These are phyloP conservation scores for Sylvicapra grimmia DNA, from an alignment of 2,113 vertebrate genomes.

Conservation along the genomic window DNA sequence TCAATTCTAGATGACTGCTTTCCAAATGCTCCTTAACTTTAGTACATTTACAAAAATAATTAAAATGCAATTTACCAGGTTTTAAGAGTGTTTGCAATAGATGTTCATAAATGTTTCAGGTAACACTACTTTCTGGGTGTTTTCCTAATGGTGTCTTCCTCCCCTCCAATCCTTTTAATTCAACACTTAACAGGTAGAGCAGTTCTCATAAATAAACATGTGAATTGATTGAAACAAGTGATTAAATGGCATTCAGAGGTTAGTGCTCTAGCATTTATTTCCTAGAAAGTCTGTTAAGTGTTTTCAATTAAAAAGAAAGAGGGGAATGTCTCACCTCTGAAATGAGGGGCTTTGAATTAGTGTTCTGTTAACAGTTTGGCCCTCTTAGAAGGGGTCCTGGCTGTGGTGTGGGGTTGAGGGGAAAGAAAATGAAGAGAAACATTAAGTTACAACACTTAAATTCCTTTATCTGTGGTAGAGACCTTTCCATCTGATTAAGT, in stretches of 20 bases:
- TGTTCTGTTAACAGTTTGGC: background rate
- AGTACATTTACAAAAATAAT: constrained; percentile 65
- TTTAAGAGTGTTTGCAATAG: constrained; percentile 55
- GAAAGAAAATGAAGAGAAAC: background rate
- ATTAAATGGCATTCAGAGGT: constrained; percentile 51
- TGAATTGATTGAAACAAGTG: constrained; percentile 52
- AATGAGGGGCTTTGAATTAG: background rate
- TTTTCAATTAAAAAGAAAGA: constrained; percentile 34
- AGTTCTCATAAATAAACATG: constrained; percentile 63
- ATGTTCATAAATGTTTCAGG: constrained; percentile 61
- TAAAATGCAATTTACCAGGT: constrained; percentile 59
- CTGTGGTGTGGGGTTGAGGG: background rate
- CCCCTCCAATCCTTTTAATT: constrained; percentile 56
- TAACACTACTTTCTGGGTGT: constrained; percentile 40
- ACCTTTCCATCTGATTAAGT: constrained; percentile 53
- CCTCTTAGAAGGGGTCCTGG: background rate
- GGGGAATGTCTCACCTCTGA: background rate
- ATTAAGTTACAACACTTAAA: background rate
- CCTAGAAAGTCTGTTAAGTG: constrained; percentile 43
- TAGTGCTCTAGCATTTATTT: constrained; percentile 34
- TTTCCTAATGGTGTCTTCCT: constrained; percentile 33
- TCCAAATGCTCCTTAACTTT: constrained; percentile 67
- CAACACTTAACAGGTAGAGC: constrained; percentile 34
- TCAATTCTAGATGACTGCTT: constrained; percentile 59
- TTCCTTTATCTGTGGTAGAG: constrained; percentile 39